A percentile compares a stretch with the other conserved stretches of the same genome.
Conservation (phyloP, 2,113 vertebrate species). For the Agelaius phoeniceus region DNA sequence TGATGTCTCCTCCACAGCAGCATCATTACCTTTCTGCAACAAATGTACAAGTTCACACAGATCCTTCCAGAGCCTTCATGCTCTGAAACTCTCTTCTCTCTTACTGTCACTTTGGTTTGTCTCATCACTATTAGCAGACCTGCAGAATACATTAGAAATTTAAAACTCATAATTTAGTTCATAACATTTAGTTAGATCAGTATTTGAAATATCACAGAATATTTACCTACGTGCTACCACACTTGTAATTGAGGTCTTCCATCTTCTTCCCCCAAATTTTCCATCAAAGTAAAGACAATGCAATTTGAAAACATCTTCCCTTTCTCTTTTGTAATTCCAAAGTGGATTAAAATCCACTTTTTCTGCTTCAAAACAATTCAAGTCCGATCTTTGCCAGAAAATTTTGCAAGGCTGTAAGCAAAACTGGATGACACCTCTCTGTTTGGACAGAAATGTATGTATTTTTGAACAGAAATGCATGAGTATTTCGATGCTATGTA, state of each 20-base stretch:
- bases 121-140: slow-evolving; percentile 27
- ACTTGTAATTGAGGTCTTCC: slow-evolving; percentile 6
- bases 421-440: not conserved
- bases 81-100: slow-evolving; percentile 51
- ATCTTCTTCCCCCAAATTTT: slow-evolving; percentile 14
- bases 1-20: slow-evolving; percentile 13
- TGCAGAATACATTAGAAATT: slow-evolving; percentile 47
- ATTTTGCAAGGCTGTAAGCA: not conserved
- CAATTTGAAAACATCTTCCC: not conserved
- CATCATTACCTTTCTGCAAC: slow-evolving; percentile 53
- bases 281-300: not conserved
- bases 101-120: slow-evolving; percentile 29
- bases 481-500: fast-evolving
- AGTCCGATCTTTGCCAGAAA: not conserved
- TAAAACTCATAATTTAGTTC: not conserved
- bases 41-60: slow-evolving; percentile 19
- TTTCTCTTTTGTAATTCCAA: not conserved
- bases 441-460: not conserved
- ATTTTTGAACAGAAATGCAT: not conserved
- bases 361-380: not conserved
- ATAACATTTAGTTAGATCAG: not conserved
- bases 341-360: not conserved
- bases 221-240: slow-evolving; percentile 33
- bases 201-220: slow-evolving; percentile 3
- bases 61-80: slow-evolving; percentile 52